Evolutionary conservation across 2,888 invertebrate species (phyloP).

Genomic region (Chymomyza amoena): DNA sequence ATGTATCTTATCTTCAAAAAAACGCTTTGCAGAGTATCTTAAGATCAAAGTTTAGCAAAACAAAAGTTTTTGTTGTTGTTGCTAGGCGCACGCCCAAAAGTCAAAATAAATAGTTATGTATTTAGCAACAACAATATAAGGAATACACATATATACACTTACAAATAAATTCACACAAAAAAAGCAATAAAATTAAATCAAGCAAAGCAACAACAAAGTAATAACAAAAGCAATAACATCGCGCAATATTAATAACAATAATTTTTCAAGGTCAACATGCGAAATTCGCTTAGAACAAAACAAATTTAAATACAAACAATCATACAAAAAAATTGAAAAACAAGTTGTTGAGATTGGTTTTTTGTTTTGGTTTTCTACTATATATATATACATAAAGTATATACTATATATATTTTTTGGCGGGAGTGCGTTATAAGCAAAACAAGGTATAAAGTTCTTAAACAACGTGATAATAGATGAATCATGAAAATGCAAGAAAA

Average conservation of each 20-base stretch:
- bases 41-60: background rate
- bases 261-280: constrained; percentile 62
- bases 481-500: too few species aligned
- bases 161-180: constrained; percentile 25
- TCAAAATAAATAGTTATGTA: constrained; percentile 30
- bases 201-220: constrained; percentile 27
- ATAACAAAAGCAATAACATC: constrained; percentile 17
- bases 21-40: background rate
- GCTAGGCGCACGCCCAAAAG: constrained; percentile 38
- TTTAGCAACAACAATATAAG: constrained; percentile 28
- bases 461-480: too few species aligned
- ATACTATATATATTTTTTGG: background rate
- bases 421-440: too few species aligned
- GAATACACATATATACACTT: constrained; percentile 10
- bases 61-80: constrained; percentile 27
- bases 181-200: constrained; percentile 19
- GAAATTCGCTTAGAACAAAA: constrained; percentile 57
- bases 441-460: too few species aligned
- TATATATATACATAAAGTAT: background rate
- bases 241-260: constrained; percentile 56
- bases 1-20: too few species aligned
- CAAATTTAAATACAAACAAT: constrained; percentile 41
- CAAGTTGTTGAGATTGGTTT: background rate
- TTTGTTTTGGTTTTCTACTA: constrained; percentile 9
- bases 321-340: constrained; percentile 22